phyloP scores from a whole-genome alignment of 2,797 vertebrate genomes.

The Galaxias olidus region DNA sequence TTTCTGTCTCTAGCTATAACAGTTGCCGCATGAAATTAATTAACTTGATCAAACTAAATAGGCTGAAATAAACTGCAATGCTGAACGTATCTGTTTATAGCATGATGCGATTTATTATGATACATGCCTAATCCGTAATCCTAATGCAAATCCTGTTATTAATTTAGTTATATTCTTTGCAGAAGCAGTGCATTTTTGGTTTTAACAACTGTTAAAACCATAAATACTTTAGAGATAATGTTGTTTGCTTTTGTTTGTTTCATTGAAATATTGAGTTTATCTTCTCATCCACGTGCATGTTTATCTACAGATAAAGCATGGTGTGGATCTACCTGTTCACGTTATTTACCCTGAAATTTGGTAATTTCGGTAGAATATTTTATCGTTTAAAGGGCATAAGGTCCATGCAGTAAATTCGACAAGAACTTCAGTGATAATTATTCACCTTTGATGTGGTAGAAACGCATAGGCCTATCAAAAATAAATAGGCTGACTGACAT shows the following conservation, averaged over 20 bases:
- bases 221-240: conserved; percentile 50
- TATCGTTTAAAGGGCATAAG: too few species aligned
- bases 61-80: conserved; percentile 19
- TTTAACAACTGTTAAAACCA: too few species aligned
- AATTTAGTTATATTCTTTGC: too few species aligned
- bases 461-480: conserved; percentile 2
- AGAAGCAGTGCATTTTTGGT: conserved; percentile 24
- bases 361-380: too few species aligned
- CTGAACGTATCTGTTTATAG: too few species aligned
- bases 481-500: neutral
- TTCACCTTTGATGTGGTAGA: too few species aligned
- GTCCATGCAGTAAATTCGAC: too few species aligned
- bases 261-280: conserved; percentile 45
- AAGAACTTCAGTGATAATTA: too few species aligned
- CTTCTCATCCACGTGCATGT: conserved; percentile 47
- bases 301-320: conserved; percentile 12
- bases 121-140: too few species aligned
- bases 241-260: conserved; percentile 57
- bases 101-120: too few species aligned
- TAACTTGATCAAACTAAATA: conserved; percentile 36
- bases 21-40: conserved; percentile 46
- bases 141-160: too few species aligned
- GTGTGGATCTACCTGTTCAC: conserved; percentile 31
- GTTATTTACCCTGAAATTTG: too few species aligned
- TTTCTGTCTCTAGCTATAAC: conserved; percentile 69